phyloP scores from a whole-genome alignment of 2,113 vertebrate genomes.

The Tragulus kanchil region DNA sequence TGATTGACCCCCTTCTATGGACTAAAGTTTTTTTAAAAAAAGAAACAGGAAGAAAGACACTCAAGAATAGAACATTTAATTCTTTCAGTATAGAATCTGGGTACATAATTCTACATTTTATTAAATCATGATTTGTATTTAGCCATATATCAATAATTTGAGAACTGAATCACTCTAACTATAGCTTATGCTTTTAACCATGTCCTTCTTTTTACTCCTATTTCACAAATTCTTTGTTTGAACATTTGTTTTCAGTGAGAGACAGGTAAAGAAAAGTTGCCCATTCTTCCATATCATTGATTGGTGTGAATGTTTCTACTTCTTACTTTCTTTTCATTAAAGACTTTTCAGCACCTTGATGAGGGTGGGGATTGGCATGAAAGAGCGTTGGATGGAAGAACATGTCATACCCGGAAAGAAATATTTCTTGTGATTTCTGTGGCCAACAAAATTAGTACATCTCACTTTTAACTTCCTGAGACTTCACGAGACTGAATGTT shows the following conservation, averaged over 20 bases:
- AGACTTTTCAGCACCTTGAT: not conserved
- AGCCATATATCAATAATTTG: not conserved
- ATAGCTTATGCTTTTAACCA: not conserved
- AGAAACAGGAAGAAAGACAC: not conserved
- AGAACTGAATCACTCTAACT: not conserved
- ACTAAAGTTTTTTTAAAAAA: not conserved
- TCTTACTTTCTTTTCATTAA: not conserved
- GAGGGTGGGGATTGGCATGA: accelerated
- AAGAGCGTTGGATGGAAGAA: not conserved
- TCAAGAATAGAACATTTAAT: not conserved
- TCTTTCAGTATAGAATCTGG: not conserved
- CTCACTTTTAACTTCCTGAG: not conserved
- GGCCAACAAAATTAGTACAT: not conserved
- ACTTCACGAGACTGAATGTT: not conserved
- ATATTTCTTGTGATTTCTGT: not conserved
- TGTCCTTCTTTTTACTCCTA: not conserved
- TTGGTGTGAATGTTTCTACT: not conserved
- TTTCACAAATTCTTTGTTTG: not conserved
- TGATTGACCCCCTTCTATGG: not conserved
- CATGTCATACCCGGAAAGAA: not conserved
- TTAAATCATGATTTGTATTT: not conserved
- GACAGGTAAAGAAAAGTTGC: not conserved
- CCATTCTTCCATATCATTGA: not conserved
- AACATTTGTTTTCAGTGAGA: not conserved
- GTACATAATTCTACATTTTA: not conserved